A percentile compares a stretch with the other conserved stretches of the same genome.
Conservation (phyloP, 2,797 vertebrate species). For the Dicrostonyx torquatus region DNA sequence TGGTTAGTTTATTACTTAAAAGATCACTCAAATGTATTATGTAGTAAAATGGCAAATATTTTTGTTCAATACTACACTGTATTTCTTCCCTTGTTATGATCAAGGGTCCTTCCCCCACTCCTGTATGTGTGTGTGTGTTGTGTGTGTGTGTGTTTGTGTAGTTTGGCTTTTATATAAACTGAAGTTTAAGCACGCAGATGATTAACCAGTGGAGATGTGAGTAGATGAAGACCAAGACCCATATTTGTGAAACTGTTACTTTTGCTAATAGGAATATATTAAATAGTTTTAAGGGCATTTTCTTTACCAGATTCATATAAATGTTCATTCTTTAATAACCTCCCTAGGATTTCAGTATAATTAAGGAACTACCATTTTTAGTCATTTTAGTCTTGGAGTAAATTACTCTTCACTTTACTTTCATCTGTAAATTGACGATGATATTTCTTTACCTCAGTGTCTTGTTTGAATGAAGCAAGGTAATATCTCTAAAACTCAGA, state of each 20-base stretch:
- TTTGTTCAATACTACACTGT: constrained; percentile 4
- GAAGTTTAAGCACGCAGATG: background rate
- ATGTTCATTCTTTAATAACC: constrained; percentile 21
- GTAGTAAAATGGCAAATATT: background rate
- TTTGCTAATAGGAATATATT: background rate
- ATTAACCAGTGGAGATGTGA: background rate
- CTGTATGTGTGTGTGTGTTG: background rate
- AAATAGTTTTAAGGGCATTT: constrained; percentile 12
- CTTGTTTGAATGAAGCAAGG: constrained; percentile 41
- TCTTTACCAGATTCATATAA: constrained; percentile 39
- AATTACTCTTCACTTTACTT: constrained; percentile 13
- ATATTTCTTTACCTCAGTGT: constrained; percentile 53
- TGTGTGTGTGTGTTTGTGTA: background rate
- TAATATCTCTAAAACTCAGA: background rate
- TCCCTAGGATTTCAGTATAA: constrained; percentile 40
- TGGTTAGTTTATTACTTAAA: constrained; percentile 32
- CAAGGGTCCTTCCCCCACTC: background rate
- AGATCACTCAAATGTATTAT: background rate
- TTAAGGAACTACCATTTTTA: constrained; percentile 56
- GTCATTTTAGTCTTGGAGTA: background rate
- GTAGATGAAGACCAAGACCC: background rate
- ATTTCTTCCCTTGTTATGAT: constrained; percentile 1
- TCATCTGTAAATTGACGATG: background rate
- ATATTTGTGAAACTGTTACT: background rate
- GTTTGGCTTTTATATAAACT: background rate